Base-by-base conservation (phyloP, 2,888 invertebrate genomes). In the Andrena minutula region DNA sequence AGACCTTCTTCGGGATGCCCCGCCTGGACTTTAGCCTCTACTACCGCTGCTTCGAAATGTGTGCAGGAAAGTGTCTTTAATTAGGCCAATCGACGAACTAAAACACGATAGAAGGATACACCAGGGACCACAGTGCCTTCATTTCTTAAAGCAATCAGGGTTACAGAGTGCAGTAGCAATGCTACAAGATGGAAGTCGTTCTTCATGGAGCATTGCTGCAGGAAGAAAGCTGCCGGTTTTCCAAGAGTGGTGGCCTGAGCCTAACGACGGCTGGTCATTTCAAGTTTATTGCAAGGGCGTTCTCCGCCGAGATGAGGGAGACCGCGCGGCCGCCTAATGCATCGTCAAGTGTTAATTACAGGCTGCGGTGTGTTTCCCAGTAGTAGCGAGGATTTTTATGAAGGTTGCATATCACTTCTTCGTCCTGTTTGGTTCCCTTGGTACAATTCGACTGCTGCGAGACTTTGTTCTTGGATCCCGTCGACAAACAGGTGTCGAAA, bases 321-420 rank as follows among this genome's bases (percentile, higher is more conserved):
- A 86, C 75, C 75, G 75, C 83, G 82, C 85, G 88, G 90, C 84
- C 51, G 88, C 90, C 41, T 92, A 92, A 93, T 92, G 92, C 91
- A 93, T 92, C 92, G 91, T 91, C 91, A 92, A 93, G 92, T 92
- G 92, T 91, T 93, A 93, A 93, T 93, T 92, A 92, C 92, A 90
- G 89, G 76, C 88, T 89, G 87, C 89, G 86, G 87, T 87, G 84
- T 86, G 87, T 90, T 91, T 90, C 90, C 90, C 86, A 77, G 91
- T 90, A 92, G 91, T 90, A 90, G 90, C 86, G 75, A 76, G 83
- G 84, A 91, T 91, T 92, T 93, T 93, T 92, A 92, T 90, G 90
- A 90, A 90, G 82, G 84, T 85, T 75, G 80, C 81, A 79, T 81
- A 77, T 83, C 82, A 76, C 79, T 78, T 72, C 79, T 75, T 74